Base-by-base conservation (phyloP, 2,797 vertebrate species). In the Liparis tanakae region DNA sequence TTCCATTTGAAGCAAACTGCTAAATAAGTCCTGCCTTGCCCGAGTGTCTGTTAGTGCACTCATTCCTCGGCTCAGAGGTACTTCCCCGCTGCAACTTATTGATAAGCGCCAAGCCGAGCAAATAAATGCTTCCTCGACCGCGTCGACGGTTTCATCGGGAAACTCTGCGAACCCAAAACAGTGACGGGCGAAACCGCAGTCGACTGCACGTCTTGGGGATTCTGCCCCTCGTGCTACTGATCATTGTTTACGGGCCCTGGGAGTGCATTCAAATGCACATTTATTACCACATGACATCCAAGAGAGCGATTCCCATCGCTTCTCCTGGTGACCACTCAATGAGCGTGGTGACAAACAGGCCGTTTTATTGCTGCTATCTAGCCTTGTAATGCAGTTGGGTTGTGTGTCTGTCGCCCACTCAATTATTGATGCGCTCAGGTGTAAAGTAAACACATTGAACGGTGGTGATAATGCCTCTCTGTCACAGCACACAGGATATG, bases 371-470 rank as follows among this genome's bases (percentile, higher is more conserved):
- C 76, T 46, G 66, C 67, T 73, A 56, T 67, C 82, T 78, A 74
- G 67, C 71, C 83, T 72, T 76, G 79, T 82, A 79, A 78, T 79
- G 74, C 72, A 82, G 67, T 81, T 76, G 82, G 80, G 70, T 33
- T 4, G 6, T 10, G 60, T 78, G 71, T 75, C 71, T 78, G 71
- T 75, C 71, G 41, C 44, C 48, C 48, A 44, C 34, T 85, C 74
- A 84, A 85, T 87, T 89, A 93, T 86, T 90, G 87, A 91, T 88
- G 66, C 25, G 64, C 39, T 74, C 41, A 55, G 68, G 62, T 83
- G 80, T 61, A 71, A 80, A 41, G 33, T 50, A 74, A 80, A 86
- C 65, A 72, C 66, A 86, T 68, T 77, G 78, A 88, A 76, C 17
- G 41, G 74, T 72, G 50, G 41, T 43, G 64, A 68, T 71, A 59